Evolutionary conservation across 1,140 invertebrate species (phyloP).

Genomic region (Aradophagus sp.): DNA sequence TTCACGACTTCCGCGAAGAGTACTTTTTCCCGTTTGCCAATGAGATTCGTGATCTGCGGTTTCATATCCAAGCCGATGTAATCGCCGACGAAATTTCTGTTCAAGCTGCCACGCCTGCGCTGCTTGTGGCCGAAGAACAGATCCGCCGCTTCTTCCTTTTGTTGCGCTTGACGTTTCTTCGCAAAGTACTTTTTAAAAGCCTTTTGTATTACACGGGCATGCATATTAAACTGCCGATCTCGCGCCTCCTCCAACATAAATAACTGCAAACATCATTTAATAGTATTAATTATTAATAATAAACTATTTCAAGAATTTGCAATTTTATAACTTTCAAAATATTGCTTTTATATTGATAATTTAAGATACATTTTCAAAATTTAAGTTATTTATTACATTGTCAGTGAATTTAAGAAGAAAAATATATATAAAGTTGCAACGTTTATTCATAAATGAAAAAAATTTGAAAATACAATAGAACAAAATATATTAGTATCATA

Average conservation of each 20-base stretch:
- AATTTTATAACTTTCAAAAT: too few relatives aligned
- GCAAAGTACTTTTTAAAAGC: slow-evolving; percentile 83
- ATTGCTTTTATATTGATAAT: too few relatives aligned
- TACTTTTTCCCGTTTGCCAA: slow-evolving; percentile 81
- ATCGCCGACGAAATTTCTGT: slow-evolving; percentile 84
- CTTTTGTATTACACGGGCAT: slow-evolving; percentile 83
- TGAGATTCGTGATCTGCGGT: slow-evolving; percentile 77
- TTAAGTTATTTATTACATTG: too few relatives aligned
- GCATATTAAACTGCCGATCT: slow-evolving; percentile 82
- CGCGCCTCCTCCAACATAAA: slow-evolving; percentile 84
- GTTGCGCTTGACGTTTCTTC: slow-evolving; percentile 77
- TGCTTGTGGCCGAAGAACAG: slow-evolving; percentile 83
- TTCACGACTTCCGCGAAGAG: slow-evolving; percentile 82
- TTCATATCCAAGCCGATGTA: slow-evolving; percentile 83
- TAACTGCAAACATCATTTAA: too few relatives aligned
- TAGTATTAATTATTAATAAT: too few relatives aligned
- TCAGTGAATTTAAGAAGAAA: too few relatives aligned
- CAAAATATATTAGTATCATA: too few relatives aligned
- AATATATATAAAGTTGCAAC: too few relatives aligned
- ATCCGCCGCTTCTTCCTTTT: slow-evolving; percentile 79
- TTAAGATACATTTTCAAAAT: too few relatives aligned
- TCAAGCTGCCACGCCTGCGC: slow-evolving; percentile 79
- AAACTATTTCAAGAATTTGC: background rate
- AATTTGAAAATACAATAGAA: too few relatives aligned
- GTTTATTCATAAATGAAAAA: too few relatives aligned